phyloP scores from a whole-genome alignment of 2,113 vertebrate species.

The Gymnogyps californianus region DNA sequence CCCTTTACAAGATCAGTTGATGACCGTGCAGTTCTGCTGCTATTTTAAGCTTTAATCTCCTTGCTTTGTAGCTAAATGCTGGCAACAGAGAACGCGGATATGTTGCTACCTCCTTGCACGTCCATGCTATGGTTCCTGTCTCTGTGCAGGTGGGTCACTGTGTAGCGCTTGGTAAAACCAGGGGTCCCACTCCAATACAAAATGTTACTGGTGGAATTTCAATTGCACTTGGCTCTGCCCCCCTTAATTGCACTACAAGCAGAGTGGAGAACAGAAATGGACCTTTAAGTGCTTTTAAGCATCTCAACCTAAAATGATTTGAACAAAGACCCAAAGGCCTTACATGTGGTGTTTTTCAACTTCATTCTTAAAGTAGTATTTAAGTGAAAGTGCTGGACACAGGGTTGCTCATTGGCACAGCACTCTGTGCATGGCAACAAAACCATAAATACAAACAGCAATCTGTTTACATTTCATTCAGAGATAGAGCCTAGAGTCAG shows the following conservation, averaged over 20 bases:
- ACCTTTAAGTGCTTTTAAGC: background rate
- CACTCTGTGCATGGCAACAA: background rate
- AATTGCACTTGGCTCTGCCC: background rate
- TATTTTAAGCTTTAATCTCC: background rate
- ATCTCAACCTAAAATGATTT: background rate
- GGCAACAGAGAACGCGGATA: background rate
- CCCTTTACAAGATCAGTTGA: background rate
- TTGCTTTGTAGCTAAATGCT: background rate
- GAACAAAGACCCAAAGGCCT: background rate
- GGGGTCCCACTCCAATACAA: background rate
- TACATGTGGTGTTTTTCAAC: background rate
- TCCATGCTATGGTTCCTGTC: background rate
- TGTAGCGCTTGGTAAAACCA: background rate
- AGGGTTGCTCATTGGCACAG: rapidly evolving
- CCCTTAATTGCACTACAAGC: background rate
- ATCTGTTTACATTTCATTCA: background rate
- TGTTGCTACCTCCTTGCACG: background rate
- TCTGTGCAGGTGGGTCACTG: background rate
- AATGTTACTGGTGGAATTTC: background rate
- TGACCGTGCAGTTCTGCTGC: background rate
- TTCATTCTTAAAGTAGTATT: background rate
- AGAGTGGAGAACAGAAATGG: background rate
- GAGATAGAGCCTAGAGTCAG: background rate
- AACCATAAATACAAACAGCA: background rate
- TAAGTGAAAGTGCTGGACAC: background rate